Percentiles rank a stretch among this genome's conserved stretches.
Conservation (phyloP, 2,113 vertebrate genomes). For the cat (Felis catus) region DNA sequence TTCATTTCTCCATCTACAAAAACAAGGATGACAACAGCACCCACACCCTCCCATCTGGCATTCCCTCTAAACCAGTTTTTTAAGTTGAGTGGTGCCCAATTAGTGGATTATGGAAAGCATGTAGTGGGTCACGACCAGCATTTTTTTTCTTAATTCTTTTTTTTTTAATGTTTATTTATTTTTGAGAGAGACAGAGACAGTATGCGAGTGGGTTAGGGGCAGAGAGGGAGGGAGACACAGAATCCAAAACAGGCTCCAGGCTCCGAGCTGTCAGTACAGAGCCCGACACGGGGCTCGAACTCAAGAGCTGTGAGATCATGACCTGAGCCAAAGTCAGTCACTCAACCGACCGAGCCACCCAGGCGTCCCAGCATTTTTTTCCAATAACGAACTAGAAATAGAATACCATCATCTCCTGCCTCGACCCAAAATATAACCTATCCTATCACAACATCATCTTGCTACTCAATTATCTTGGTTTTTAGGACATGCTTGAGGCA, state of each 20-base stretch:
- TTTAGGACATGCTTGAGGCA: not conserved
- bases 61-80: not conserved
- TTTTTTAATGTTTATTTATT: too few relatives aligned
- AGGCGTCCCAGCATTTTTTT: not conserved
- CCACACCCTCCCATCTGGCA: not conserved
- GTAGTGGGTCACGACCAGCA: not conserved
- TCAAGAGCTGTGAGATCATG: too few relatives aligned
- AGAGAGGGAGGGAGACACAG: too few relatives aligned
- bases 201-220: too few relatives aligned
- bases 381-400: constrained; percentile 1
- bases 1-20: constrained; percentile 16
- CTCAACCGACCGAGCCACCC: too few relatives aligned
- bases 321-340: too few relatives aligned
- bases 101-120: not conserved
- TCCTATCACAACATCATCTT: not conserved
- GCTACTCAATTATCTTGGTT: not conserved
- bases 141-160: not conserved
- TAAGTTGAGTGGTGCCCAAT: not conserved
- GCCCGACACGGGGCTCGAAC: too few relatives aligned
- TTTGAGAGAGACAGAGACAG: too few relatives aligned
- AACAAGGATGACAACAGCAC: not conserved
- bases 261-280: too few relatives aligned
- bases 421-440: not conserved
- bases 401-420: not conserved
- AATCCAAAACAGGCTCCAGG: too few relatives aligned